Evolutionary conservation across 1,140 invertebrate genomes (phyloP).

Genomic region (Euschistus heros): DNA sequence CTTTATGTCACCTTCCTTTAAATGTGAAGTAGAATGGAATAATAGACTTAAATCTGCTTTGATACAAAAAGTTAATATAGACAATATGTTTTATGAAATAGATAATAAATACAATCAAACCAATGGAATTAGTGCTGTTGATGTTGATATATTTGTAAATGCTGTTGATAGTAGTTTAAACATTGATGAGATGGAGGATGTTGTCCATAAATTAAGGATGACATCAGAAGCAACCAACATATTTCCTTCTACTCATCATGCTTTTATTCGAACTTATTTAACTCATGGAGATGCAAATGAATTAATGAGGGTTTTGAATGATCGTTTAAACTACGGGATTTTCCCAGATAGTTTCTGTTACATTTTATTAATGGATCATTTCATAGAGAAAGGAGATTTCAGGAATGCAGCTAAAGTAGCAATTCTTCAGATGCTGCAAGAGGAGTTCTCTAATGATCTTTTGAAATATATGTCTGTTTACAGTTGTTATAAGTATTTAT

Average conservation of each 20-base stretch:
- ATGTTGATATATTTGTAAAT: slow-evolving; percentile 64
- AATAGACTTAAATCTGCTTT: slow-evolving; percentile 45
- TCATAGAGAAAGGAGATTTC: slow-evolving; percentile 58
- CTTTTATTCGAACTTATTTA: slow-evolving; percentile 57
- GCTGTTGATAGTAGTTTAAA: slow-evolving; percentile 38
- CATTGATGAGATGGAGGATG: slow-evolving; percentile 54
- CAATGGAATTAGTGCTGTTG: slow-evolving; percentile 51
- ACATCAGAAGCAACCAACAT: slow-evolving; percentile 54
- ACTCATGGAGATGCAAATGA: slow-evolving; percentile 45
- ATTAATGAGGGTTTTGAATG: slow-evolving; percentile 59
- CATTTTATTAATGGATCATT: slow-evolving; percentile 72
- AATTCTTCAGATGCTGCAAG: slow-evolving; percentile 74
- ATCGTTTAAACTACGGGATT: slow-evolving; percentile 78
- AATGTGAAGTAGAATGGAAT: slow-evolving; percentile 54
- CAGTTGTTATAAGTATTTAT: slow-evolving; percentile 63
- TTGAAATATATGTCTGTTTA: slow-evolving; percentile 57
- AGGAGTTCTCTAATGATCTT: slow-evolving; percentile 66
- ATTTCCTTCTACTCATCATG: slow-evolving; percentile 70
- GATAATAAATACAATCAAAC: slow-evolving; percentile 44
- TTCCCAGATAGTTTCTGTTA: slow-evolving; percentile 70
- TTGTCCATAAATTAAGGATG: slow-evolving; percentile 56
- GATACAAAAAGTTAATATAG: slow-evolving; percentile 48
- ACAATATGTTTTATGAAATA: slow-evolving; percentile 50
- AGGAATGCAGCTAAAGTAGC: slow-evolving; percentile 64
- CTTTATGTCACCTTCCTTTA: slow-evolving; percentile 46